Percentiles rank a stretch among this genome's conserved stretches.
Conservation (phyloP, 2,888 invertebrate genomes). For the Lapara coniferarum region DNA sequence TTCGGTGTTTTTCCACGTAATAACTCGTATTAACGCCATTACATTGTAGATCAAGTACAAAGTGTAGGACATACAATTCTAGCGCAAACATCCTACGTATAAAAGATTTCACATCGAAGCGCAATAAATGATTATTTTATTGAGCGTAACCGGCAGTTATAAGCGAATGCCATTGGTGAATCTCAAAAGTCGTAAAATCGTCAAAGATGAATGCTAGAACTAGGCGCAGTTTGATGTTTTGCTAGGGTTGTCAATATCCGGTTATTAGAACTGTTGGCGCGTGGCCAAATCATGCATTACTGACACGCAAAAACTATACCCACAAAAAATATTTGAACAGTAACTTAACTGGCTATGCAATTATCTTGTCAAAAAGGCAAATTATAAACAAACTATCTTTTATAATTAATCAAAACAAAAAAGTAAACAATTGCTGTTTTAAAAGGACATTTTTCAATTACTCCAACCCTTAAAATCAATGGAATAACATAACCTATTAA, state of each 20-base stretch:
- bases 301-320: not conserved
- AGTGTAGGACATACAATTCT: constrained; percentile 31
- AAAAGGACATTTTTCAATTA: too few species aligned
- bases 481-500: not conserved
- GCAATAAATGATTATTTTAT: constrained; percentile 55
- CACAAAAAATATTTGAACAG: too few species aligned
- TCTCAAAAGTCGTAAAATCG: constrained; percentile 52
- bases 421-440: too few species aligned
- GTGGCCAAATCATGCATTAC: not conserved
- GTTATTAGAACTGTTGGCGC: not conserved
- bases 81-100: constrained; percentile 23
- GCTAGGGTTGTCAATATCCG: constrained; percentile 18
- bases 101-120: constrained; percentile 30
- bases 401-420: not conserved
- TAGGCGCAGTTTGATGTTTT: constrained; percentile 36
- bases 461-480: too few species aligned
- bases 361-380: not conserved
- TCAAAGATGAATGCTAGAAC: constrained; percentile 47
- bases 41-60: constrained; percentile 32
- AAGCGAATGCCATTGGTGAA: constrained; percentile 47
- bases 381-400: not conserved
- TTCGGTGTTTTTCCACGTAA: constrained; percentile 7
- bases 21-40: not conserved
- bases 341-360: too few species aligned
- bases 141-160: constrained; percentile 54